phyloP scores from a whole-genome alignment of 2,113 vertebrate genomes.

The Clupea harengus region DNA sequence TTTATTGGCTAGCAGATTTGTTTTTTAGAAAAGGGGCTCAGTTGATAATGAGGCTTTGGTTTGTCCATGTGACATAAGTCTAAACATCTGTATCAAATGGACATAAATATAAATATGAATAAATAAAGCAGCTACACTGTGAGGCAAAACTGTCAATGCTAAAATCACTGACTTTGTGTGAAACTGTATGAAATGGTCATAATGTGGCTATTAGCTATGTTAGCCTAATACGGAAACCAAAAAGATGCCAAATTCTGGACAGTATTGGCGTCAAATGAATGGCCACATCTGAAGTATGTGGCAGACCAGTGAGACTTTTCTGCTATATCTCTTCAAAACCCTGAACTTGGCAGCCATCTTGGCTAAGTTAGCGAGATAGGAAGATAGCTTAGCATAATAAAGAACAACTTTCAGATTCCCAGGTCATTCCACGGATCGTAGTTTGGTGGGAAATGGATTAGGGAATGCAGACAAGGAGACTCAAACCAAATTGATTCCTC shows the following conservation, averaged over 20 bases:
- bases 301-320: not conserved
- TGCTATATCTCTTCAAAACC: not conserved
- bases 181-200: not conserved
- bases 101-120: no score
- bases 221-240: not conserved
- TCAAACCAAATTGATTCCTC: not conserved
- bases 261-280: not conserved
- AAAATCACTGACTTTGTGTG: not conserved
- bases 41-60: no score
- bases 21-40: no score
- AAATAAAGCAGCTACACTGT: no score
- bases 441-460: slow-evolving; percentile 12
- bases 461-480: slow-evolving; percentile 15
- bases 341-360: not conserved
- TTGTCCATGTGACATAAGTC: no score
- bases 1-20: no score
- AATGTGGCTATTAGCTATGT: not conserved
- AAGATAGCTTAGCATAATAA: not conserved
- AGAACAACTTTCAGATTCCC: not conserved
- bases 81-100: no score
- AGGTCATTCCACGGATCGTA: not conserved
- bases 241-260: not conserved
- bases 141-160: no score
- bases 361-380: not conserved
- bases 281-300: not conserved